Evolutionary conservation across 2,888 invertebrate genomes (phyloP).

Genomic region (Petrolisthes cinctipes): DNA sequence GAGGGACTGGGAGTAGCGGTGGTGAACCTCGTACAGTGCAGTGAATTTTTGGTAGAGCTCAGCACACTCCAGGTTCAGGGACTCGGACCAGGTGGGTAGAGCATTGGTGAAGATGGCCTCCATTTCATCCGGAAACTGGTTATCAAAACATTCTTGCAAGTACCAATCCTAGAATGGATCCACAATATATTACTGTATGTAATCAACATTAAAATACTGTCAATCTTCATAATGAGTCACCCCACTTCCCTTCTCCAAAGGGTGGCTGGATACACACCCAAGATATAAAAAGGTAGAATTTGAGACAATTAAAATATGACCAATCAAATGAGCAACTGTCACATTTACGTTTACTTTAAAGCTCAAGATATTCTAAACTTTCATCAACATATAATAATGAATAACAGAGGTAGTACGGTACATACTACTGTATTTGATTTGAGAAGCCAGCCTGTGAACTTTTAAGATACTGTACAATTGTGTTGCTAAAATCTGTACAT

Average conservation of each 20-base stretch:
- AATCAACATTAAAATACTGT: too few relatives aligned
- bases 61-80: constrained; percentile 14
- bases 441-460: too few relatives aligned
- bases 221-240: too few relatives aligned
- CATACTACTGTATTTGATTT: too few relatives aligned
- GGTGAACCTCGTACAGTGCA: constrained; percentile 34
- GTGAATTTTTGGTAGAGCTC: neutral
- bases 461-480: too few relatives aligned
- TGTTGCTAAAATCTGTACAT: too few relatives aligned
- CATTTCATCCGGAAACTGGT: constrained; percentile 5
- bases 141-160: constrained; percentile 13
- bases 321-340: neutral
- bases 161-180: constrained; percentile 26
- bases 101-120: constrained; percentile 10
- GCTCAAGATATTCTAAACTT: neutral
- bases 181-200: neutral
- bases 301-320: neutral
- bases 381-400: neutral
- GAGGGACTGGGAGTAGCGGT: constrained; percentile 17
- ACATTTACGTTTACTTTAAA: neutral
- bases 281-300: too few relatives aligned
- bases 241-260: too few relatives aligned
- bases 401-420: too few relatives aligned
- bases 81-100: neutral
- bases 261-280: too few relatives aligned